Conservation (phyloP, 2,888 invertebrate genomes). For the Ophion ventricosus region DNA sequence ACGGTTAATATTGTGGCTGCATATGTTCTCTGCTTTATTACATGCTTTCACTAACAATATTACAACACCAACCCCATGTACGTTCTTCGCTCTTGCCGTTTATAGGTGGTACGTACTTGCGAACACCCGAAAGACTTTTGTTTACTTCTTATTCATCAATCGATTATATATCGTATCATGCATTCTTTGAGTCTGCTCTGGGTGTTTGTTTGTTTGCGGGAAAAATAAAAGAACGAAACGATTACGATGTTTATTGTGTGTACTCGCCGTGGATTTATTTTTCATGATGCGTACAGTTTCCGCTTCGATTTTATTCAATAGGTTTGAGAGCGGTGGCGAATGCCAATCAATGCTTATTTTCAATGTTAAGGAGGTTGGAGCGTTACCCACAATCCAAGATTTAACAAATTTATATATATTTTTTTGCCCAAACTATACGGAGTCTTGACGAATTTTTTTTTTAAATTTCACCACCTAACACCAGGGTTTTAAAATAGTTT, state of each 20-base stretch:
- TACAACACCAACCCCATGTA: slow-evolving; percentile 79
- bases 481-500: too few species aligned
- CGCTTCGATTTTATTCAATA: background rate
- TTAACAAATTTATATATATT: too few species aligned
- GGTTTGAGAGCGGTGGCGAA: background rate
- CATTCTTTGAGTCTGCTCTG: slow-evolving; percentile 15
- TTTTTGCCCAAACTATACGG: too few species aligned
- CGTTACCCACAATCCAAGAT: too few species aligned
- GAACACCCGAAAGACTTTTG: slow-evolving; percentile 71
- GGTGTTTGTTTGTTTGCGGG: slow-evolving; percentile 26
- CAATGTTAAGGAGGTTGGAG: too few species aligned
- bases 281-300: background rate
- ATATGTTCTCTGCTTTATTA: slow-evolving; percentile 80
- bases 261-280: slow-evolving; percentile 6
- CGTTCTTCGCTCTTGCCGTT: slow-evolving; percentile 78
- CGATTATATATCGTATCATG: slow-evolving; percentile 14
- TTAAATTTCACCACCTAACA: too few species aligned
- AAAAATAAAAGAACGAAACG: slow-evolving; percentile 4
- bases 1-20: slow-evolving; percentile 78
- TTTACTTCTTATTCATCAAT: slow-evolving; percentile 27
- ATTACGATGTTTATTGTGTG: background rate
- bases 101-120: slow-evolving; percentile 79
- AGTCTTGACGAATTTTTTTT: too few species aligned
- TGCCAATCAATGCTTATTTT: background rate
- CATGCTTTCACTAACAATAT: slow-evolving; percentile 80